A percentile compares a stretch with the other conserved stretches of the same genome.
Conservation (phyloP, 2,113 vertebrate species). For the Telmatochromis brachygnathus region DNA sequence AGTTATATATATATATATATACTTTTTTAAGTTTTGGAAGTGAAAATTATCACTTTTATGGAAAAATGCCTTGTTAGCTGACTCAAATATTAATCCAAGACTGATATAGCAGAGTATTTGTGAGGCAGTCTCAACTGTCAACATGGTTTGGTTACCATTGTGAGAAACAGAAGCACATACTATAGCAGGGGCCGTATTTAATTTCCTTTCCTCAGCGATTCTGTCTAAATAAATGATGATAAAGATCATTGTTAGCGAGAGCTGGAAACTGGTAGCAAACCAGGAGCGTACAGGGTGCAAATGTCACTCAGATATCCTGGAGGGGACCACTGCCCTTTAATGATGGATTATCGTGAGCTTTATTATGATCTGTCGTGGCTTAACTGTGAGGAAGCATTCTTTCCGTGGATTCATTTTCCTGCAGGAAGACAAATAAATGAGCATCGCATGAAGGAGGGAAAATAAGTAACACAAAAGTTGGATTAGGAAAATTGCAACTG, state of each 20-base stretch:
- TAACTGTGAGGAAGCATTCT: background rate
- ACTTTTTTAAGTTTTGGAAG: background rate
- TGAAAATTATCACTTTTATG: background rate
- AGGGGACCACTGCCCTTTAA: background rate
- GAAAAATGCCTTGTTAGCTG: background rate
- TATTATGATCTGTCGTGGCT: background rate
- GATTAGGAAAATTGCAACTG: conserved; percentile 15
- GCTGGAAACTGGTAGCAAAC: conserved; percentile 4
- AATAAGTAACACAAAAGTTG: background rate
- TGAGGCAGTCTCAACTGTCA: background rate
- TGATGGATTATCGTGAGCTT: background rate
- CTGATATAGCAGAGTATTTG: background rate
- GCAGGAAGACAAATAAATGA: background rate
- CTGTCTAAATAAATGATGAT: conserved; percentile 1
- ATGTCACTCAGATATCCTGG: conserved; percentile 23
- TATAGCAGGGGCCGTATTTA: background rate
- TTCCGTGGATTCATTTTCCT: background rate
- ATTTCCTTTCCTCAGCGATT: background rate
- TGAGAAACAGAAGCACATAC: background rate
- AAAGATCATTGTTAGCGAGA: conserved; percentile 16
- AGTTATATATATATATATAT: accelerated
- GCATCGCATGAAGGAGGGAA: background rate
- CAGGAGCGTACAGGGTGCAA: conserved; percentile 2
- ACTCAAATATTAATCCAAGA: background rate
- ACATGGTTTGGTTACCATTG: background rate